Evolutionary conservation across 2,888 invertebrate species (phyloP).

Genomic region (Camponotus fellah): DNA sequence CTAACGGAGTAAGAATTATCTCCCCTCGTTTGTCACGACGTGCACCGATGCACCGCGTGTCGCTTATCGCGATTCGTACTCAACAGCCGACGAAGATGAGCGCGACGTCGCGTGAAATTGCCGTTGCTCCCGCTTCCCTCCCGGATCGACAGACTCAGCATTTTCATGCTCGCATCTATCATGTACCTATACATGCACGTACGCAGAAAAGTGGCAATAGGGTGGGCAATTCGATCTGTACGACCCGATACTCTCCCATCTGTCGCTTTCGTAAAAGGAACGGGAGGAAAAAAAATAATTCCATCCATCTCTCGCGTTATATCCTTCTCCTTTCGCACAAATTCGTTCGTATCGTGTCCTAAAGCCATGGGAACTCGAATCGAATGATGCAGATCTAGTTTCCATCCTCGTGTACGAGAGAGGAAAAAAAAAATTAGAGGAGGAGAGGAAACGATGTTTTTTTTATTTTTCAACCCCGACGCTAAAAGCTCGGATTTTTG

Average conservation of each 20-base stretch:
- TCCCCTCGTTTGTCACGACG: neutral
- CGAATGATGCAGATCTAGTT: neutral
- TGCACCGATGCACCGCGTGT: neutral
- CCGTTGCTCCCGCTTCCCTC: neutral
- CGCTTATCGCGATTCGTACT: conserved; percentile 22
- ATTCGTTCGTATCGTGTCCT: neutral
- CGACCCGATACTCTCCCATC: conserved; percentile 61
- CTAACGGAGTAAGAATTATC: neutral
- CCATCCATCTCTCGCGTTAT: neutral
- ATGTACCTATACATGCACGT: neutral
- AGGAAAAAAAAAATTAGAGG: neutral
- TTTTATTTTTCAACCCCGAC: neutral
- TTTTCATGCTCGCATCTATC: conserved; percentile 9
- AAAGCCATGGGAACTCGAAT: conserved; percentile 1
- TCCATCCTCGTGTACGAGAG: neutral
- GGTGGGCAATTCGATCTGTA: conserved; percentile 74
- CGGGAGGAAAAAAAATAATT: neutral
- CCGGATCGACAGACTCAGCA: conserved; percentile 12
- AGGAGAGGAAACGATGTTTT: neutral
- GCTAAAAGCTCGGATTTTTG: neutral
- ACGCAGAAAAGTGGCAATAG: conserved; percentile 60
- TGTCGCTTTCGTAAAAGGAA: conserved; percentile 58
- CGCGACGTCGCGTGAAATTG: conserved; percentile 43
- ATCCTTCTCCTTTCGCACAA: neutral
- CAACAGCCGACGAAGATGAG: conserved; percentile 42